Conservation (phyloP, 2,113 vertebrate genomes). For the Brachypodius melanocephalos region DNA sequence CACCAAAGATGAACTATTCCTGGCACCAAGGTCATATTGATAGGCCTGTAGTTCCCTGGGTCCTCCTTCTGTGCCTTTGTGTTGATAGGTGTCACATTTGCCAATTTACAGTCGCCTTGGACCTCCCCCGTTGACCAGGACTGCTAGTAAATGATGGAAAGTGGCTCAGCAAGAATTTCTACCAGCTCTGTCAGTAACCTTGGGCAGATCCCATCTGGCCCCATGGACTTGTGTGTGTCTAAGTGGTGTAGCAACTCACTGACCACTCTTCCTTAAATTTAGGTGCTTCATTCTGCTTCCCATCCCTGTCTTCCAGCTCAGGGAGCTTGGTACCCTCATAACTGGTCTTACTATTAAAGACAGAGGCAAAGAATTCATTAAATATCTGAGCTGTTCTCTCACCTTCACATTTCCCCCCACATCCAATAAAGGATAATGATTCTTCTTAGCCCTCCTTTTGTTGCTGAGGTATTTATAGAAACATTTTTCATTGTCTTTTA, state of each 20-base stretch:
- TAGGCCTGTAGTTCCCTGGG: neutral
- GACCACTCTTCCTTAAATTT: neutral
- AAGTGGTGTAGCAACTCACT: neutral
- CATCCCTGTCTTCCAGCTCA: neutral
- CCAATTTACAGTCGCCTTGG: neutral
- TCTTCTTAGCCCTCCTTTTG: neutral
- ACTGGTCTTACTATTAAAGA: neutral
- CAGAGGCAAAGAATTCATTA: neutral
- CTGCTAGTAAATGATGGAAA: neutral
- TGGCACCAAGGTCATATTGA: neutral
- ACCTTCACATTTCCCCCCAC: neutral
- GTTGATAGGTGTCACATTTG: neutral
- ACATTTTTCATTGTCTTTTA: neutral
- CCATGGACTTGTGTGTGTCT: neutral
- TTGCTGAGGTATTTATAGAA: neutral
- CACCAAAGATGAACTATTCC: neutral
- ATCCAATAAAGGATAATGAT: neutral
- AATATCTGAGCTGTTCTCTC: neutral
- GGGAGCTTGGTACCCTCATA: too few species aligned
- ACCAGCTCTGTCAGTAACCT: neutral
- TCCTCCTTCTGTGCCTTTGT: neutral
- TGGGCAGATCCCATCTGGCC: neutral
- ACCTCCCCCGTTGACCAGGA: neutral
- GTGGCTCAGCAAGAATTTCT: neutral
- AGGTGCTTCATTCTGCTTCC: neutral